Percentiles rank a stretch among this genome's conserved stretches.
These are phyloP conservation scores for Drosophila lacertosa DNA, from an alignment of 1,140 invertebrate species.

Conservation along the genomic window DNA sequence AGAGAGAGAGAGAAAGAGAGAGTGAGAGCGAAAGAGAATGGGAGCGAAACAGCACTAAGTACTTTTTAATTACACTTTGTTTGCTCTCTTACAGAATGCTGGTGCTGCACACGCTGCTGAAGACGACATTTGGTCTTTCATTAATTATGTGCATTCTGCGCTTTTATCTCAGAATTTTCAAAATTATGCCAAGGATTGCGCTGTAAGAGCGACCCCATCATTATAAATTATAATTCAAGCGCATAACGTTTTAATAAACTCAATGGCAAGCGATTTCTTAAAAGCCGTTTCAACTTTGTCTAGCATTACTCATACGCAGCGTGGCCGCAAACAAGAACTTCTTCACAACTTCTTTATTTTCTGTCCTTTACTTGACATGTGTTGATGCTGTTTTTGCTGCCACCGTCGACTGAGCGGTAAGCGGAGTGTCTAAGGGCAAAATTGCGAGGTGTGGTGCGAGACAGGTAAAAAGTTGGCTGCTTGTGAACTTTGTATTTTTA, in stretches of 20 bases:
- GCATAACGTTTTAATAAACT: conserved; percentile 62
- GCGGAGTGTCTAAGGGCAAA: not conserved
- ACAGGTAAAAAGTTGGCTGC: conserved; percentile 50
- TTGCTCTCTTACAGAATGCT: conserved; percentile 64
- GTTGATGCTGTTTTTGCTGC: conserved; percentile 38
- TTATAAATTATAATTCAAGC: conserved; percentile 72
- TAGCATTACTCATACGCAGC: conserved; percentile 71
- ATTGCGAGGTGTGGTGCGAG: not conserved
- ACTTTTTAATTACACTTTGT: conserved; percentile 84
- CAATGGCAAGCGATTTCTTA: conserved; percentile 46
- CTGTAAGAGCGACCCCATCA: conserved; percentile 44
- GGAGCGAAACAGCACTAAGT: conserved; percentile 53
- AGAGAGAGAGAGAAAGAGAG: not conserved
- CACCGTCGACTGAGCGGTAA: conserved; percentile 23
- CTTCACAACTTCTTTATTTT: conserved; percentile 40
- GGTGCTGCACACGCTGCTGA: conserved; percentile 74
- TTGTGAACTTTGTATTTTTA: conserved; percentile 42
- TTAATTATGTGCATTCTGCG: conserved; percentile 83
- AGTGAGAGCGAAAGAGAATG: conserved; percentile 5
- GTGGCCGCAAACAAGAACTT: conserved; percentile 50
- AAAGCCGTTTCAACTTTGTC: conserved; percentile 45
- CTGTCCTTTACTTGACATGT: conserved; percentile 40
- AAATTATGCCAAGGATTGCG: conserved; percentile 76
- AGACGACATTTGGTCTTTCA: conserved; percentile 80
- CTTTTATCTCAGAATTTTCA: conserved; percentile 77